Conservation (phyloP, 2,888 invertebrate genomes). For the Theretra japonica region DNA sequence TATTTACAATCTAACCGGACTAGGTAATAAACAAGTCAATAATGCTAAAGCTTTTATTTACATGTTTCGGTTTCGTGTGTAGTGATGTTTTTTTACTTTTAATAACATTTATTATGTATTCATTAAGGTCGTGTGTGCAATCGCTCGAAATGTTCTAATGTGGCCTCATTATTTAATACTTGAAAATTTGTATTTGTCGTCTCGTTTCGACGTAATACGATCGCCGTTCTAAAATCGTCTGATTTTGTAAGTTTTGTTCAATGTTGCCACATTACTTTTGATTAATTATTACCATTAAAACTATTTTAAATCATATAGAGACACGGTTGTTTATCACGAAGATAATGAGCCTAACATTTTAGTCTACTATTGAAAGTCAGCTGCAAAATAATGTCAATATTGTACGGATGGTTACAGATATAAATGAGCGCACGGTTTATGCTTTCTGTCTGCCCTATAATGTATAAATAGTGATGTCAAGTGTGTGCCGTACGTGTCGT, state of each 20-base stretch:
- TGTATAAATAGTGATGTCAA: constrained; percentile 26
- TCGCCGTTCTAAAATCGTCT: constrained; percentile 7
- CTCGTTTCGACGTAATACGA: constrained; percentile 19
- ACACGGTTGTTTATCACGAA: not conserved
- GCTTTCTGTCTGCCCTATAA: constrained; percentile 26
- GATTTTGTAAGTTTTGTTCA: constrained; percentile 17
- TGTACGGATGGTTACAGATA: not conserved
- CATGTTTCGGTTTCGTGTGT: constrained; percentile 10
- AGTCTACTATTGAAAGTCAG: not conserved
- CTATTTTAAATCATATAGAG: not conserved
- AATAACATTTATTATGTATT: constrained; percentile 25
- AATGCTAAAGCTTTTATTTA: constrained; percentile 23
- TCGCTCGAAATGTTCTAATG: constrained; percentile 24
- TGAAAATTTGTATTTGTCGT: constrained; percentile 24
- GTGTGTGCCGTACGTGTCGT: constrained; percentile 27
- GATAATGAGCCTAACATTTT: not conserved
- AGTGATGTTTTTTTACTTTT: constrained; percentile 2
- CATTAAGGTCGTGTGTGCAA: constrained; percentile 24
- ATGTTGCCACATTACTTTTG: constrained; percentile 11
- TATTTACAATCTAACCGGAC: constrained; percentile 27
- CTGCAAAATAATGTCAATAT: constrained; percentile 1
- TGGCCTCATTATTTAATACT: constrained; percentile 26
- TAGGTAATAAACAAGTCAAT: constrained; percentile 29
- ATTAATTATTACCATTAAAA: not conserved
- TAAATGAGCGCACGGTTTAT: constrained; percentile 13